These are phyloP conservation scores for Drosophila guanche DNA, from an alignment of 1,140 invertebrate genomes.

Conservation along the genomic window DNA sequence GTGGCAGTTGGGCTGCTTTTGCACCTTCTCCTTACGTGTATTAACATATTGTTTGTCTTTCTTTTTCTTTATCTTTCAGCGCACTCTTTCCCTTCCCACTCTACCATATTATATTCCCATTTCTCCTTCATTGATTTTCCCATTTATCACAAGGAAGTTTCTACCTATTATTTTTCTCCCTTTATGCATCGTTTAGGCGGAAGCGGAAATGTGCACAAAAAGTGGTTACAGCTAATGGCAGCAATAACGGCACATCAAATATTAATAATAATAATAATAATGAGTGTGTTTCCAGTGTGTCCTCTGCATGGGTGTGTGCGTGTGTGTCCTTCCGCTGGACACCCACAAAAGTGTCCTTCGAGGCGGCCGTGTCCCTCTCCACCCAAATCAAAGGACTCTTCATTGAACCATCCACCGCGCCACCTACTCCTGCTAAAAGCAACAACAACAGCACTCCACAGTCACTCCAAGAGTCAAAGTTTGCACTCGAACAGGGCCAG, in stretches of 20 bases:
- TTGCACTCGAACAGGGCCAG: slow-evolving; percentile 50
- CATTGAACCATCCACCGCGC: slow-evolving; percentile 1
- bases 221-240: slow-evolving; percentile 52
- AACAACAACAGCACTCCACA: slow-evolving; percentile 20
- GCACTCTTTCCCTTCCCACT: not conserved
- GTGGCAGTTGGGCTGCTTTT: not conserved
- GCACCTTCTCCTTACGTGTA: slow-evolving; percentile 26
- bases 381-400: slow-evolving; percentile 35
- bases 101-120: too few species aligned
- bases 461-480: slow-evolving; percentile 43
- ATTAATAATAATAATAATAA: slow-evolving; percentile 47
- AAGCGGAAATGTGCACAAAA: slow-evolving; percentile 62
- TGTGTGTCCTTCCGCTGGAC: not conserved
- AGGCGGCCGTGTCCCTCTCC: slow-evolving; percentile 1
- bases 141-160: slow-evolving; percentile 59
- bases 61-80: slow-evolving; percentile 37
- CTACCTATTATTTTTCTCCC: slow-evolving; percentile 32
- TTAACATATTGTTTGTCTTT: slow-evolving; percentile 76
- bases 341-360: slow-evolving; percentile 11
- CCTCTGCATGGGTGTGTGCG: too few species aligned
- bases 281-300: slow-evolving; percentile 13
- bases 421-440: slow-evolving; percentile 7
- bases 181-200: slow-evolving; percentile 13
- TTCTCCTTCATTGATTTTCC: slow-evolving; percentile 50
- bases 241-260: slow-evolving; percentile 58